Base-by-base conservation (phyloP, 2,797 vertebrate species). In the Chaunax sp. region DNA sequence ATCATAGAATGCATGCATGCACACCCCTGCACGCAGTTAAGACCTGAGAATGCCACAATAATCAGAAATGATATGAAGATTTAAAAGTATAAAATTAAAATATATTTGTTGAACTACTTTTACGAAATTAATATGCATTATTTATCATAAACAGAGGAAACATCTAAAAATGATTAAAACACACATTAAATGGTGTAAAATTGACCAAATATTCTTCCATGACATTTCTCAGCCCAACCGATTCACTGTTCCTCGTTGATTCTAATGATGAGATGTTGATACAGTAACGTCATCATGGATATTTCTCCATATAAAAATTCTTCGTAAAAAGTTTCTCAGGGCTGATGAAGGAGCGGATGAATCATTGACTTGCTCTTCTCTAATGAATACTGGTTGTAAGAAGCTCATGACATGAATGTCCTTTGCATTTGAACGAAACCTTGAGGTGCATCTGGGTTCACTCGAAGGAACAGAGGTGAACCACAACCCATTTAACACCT, bases 41-140 rank as follows among this genome's bases (percentile, higher is more conserved):
- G 64, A 80, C 85, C 84, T 87, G 81, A 89, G 80, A 77, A 81
- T 69, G 50, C 47, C 62, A 65, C 58, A 57, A 63, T 13, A 44
- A 75, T 1, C 3, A 77, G 56, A 45, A 30, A 25, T 55, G 8
- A 64, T 51, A 66, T 41, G 0, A 45, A 64, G 58, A n/a, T n/a
- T 56, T 0, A 14, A 68, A 54, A 18, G 5, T 2, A 20, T 3
- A 44, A 35, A 25, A 22, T 43, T 20, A 25, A 37, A 62, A 84
- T 55, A 65, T 3, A 41, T 20, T 52, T 53, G 8, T 28, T 50
- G 12, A 57, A 45, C 37, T 53, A 44, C 16, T 12, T 57, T 68
- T 55, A 20, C 37, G 37, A 41, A 47, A 49, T 8, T 3, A 54
- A 28, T 28, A 35, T 37, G 38, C 28, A 61, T 51, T 61, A 23